A percentile compares a stretch with the other conserved stretches of the same genome.
These are phyloP conservation scores for Bungarus multicinctus DNA, from an alignment of 2,113 vertebrate genomes.

Conservation along the genomic window DNA sequence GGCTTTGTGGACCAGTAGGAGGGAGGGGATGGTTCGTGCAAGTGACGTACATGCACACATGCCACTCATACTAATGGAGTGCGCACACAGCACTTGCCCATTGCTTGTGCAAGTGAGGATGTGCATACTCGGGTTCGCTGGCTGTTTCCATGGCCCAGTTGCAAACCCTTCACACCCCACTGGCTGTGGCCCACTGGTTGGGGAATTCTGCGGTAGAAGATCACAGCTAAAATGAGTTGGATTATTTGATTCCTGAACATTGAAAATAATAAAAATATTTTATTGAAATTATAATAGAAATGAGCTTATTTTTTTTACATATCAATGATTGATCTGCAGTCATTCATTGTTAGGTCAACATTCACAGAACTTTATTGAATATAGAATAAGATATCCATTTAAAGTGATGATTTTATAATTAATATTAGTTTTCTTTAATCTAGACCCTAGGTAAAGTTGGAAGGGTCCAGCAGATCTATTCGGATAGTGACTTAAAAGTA, in stretches of 20 bases:
- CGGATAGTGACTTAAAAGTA: slow-evolving; percentile 97
- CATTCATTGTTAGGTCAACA: background rate
- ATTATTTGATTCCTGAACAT: background rate
- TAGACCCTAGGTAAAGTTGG: slow-evolving; percentile 99
- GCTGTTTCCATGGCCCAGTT: too few relatives aligned
- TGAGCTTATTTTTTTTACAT: background rate
- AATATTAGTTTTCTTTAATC: slow-evolving; percentile 33
- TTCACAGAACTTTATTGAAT: background rate
- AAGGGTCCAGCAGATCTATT: slow-evolving; percentile 98
- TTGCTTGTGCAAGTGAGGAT: too few relatives aligned
- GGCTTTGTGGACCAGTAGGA: too few relatives aligned
- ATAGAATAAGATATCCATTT: background rate
- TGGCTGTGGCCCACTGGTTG: too few relatives aligned
- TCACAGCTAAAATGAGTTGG: background rate
- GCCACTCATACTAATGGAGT: too few relatives aligned
- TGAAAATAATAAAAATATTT: background rate
- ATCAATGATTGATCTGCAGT: background rate
- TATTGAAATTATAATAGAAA: background rate
- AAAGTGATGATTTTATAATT: background rate
- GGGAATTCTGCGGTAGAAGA: background rate
- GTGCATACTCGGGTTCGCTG: too few relatives aligned
- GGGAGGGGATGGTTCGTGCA: too few relatives aligned
- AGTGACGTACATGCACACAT: fast-evolving
- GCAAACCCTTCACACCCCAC: too few relatives aligned
- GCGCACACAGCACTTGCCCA: too few relatives aligned